Base-by-base conservation (phyloP, 2,888 invertebrate species). In the Volucella bombylans region DNA sequence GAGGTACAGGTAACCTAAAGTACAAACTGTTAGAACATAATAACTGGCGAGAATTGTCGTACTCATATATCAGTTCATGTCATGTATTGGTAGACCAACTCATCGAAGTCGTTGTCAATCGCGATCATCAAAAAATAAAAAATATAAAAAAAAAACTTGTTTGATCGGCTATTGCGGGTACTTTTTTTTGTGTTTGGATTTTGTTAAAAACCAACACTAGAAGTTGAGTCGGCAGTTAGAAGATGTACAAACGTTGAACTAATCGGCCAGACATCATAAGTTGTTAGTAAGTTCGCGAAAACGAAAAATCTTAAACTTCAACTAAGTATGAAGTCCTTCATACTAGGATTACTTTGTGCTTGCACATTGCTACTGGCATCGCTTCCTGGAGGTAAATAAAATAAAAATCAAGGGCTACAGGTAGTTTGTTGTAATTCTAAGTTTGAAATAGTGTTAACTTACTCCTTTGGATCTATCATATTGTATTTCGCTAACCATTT, bases 161-260 rank as follows among this genome's bases (percentile, higher is more conserved):
- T 83, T 74, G 11, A 43, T 65, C 64, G 12, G 18, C 47, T 59
- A 74, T 50, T 62, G 71, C 59, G 69, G 47, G 14, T 10, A 65
- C 47, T 76, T 61, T 67, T 38, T 38, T 57, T 31, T 6, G 4
- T 6, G 31, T 31, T 47, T 41, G 43, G 54, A 38, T 65, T 80
- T 62, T 31, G 62, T 74, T 80, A 80, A 80, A 80, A 80, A 79
- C 61, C 65, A 39, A 23, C 55, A 64, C 68, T 45, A 61, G 52
- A 23, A 49, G 61, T 50, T 23, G 12, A 47, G 18, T 10, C 31
- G 12, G 23, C 49, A 65, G 71, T 61, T 83, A 83, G 83, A 83
- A 80, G 65, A 71, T 18, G 55, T 76, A 69, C 71, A 67, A 76
- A 76, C 83, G 80, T 69, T 69, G 62, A 74, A 45, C 73, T 74